phyloP scores from a whole-genome alignment of 2,113 vertebrate species.

The Ceyx melanurus region DNA sequence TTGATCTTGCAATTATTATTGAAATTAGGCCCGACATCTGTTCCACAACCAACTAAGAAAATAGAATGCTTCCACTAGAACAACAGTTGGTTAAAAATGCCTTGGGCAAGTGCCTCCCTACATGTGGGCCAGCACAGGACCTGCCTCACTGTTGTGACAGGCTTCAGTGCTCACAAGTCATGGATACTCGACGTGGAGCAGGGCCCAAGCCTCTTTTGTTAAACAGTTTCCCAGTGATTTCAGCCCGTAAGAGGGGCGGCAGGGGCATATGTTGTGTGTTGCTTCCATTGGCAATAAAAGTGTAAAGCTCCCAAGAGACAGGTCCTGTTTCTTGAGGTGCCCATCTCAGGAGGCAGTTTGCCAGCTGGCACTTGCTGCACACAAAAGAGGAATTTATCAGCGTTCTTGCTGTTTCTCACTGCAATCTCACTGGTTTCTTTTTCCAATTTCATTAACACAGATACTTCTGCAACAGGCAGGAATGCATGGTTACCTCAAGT shows the following conservation, averaged over 20 bases:
- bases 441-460: neutral
- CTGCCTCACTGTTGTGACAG: neutral
- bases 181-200: accelerated
- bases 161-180: neutral
- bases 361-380: neutral
- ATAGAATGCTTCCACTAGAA: neutral
- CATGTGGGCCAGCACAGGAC: neutral
- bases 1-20: neutral
- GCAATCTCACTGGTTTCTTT: neutral
- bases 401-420: neutral
- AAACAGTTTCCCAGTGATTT: neutral
- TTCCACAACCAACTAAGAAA: neutral
- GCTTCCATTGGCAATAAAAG: neutral
- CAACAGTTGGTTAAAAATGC: neutral
- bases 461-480: neutral
- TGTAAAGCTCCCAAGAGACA: neutral
- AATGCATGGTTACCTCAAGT: neutral
- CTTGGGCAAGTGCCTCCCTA: neutral
- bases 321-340: neutral
- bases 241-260: neutral
- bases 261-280: neutral
- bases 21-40: neutral
- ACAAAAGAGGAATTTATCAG: neutral
- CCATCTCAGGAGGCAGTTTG: neutral
- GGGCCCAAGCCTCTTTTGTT: neutral